These are phyloP conservation scores for Geotrupes spiniger DNA, from an alignment of 2,888 invertebrate genomes.

Conservation along the genomic window DNA sequence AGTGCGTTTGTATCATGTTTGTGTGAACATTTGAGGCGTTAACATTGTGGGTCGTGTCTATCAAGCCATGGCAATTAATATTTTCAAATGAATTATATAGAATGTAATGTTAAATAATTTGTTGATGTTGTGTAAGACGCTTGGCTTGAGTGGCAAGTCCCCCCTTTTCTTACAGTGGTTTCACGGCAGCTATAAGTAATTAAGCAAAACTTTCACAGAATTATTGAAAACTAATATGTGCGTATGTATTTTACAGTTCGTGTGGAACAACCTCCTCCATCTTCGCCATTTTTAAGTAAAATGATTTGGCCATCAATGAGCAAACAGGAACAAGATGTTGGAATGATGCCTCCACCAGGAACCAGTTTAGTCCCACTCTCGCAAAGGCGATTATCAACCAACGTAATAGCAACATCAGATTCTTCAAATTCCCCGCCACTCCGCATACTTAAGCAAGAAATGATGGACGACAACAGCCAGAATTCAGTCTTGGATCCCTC, in stretches of 20 bases:
- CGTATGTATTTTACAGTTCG: slow-evolving; percentile 48
- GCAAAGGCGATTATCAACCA: slow-evolving; percentile 62
- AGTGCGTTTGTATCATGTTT: slow-evolving; percentile 26
- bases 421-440: slow-evolving; percentile 53
- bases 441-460: slow-evolving; percentile 61
- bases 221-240: slow-evolving; percentile 38
- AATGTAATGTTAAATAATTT: slow-evolving; percentile 5
- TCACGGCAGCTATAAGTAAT: slow-evolving; percentile 43
- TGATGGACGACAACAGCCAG: slow-evolving; percentile 71
- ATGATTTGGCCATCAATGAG: slow-evolving; percentile 46
- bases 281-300: slow-evolving; percentile 37
- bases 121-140: not conserved
- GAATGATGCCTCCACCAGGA: slow-evolving; percentile 70
- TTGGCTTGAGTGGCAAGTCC: slow-evolving; percentile 49
- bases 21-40: slow-evolving; percentile 42
- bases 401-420: slow-evolving; percentile 56
- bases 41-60: slow-evolving; percentile 51
- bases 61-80: slow-evolving; percentile 41
- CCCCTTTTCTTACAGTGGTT: slow-evolving; percentile 49
- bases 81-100: not conserved
- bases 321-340: slow-evolving; percentile 57
- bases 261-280: slow-evolving; percentile 29
- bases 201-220: slow-evolving; percentile 28
- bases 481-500: slow-evolving; percentile 54
- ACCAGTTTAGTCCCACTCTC: slow-evolving; percentile 60